Evolutionary conservation across 2,113 vertebrate genomes (phyloP).

Genomic region (Psephotus haematonotus): DNA sequence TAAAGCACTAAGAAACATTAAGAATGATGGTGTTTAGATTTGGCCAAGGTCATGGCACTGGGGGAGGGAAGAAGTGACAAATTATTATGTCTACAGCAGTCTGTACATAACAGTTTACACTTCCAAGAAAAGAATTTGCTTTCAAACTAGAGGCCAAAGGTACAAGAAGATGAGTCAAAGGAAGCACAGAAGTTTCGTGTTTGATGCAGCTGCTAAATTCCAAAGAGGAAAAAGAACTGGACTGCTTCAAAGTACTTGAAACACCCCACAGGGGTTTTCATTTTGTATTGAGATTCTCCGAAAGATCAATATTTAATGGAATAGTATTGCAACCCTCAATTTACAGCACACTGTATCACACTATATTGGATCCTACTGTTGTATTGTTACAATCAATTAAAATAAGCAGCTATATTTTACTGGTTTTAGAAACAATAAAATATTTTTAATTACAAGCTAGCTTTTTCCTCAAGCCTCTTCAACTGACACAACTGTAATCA

Average conservation of each 20-base stretch:
- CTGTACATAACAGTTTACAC: not conserved
- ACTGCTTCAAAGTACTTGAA: slow-evolving; percentile 29
- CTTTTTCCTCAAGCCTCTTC: not conserved
- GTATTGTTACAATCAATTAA: slow-evolving; percentile 9
- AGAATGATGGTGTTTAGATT: not conserved
- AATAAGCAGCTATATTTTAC: slow-evolving; percentile 12
- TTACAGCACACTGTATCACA: slow-evolving; percentile 5
- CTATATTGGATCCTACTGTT: not conserved
- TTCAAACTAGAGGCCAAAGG: not conserved
- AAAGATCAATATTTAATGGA: slow-evolving; percentile 53
- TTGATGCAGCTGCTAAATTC: not conserved
- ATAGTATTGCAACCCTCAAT: not conserved
- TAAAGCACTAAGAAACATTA: not conserved
- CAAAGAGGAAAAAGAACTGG: slow-evolving; percentile 11
- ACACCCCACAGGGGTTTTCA: slow-evolving; percentile 8
- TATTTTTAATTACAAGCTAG: slow-evolving; percentile 29
- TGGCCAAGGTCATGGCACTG: not conserved
- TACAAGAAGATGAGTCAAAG: not conserved
- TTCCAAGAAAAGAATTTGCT: not conserved
- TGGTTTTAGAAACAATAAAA: not conserved
- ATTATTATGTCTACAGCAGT: not conserved
- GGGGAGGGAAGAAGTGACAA: not conserved
- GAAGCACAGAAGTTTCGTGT: not conserved
- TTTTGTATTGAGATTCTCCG: slow-evolving; percentile 41
- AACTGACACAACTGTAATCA: not conserved